Conservation (phyloP, 2,888 invertebrate genomes). For the Apodemia duryi region DNA sequence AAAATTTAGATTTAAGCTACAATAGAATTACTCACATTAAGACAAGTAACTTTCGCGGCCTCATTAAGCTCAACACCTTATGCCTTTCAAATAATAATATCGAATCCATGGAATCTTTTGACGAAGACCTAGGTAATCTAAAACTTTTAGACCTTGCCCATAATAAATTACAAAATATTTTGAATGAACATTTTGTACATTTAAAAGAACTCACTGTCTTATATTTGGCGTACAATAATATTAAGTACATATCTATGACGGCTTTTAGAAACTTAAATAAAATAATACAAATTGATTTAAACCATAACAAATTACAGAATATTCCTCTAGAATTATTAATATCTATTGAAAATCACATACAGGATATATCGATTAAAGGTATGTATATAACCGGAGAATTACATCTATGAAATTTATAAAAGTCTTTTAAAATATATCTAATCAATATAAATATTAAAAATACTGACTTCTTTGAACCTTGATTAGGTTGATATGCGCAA, state of each 20-base stretch:
- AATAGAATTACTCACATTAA: constrained; percentile 91
- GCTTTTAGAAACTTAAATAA: constrained; percentile 89
- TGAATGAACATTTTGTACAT: constrained; percentile 87
- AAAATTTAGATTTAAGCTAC: constrained; percentile 89
- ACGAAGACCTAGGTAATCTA: constrained; percentile 85
- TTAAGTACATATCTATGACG: constrained; percentile 88
- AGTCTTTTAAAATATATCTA: too few species aligned
- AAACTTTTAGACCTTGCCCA: constrained; percentile 90
- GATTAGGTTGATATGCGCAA: too few species aligned
- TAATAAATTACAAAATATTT: constrained; percentile 89
- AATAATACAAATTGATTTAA: constrained; percentile 87
- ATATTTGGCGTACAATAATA: constrained; percentile 89
- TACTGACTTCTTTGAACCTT: too few species aligned
- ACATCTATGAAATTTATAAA: too few species aligned
- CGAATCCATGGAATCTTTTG: constrained; percentile 89
- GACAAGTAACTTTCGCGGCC: constrained; percentile 89
- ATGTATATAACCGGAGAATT: constrained; percentile 24
- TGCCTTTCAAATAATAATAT: constrained; percentile 92
- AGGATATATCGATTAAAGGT: constrained; percentile 91
- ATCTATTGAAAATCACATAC: constrained; percentile 90
- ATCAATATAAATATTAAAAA: too few species aligned
- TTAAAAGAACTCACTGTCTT: constrained; percentile 88
- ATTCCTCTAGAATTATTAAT: constrained; percentile 88
- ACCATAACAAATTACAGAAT: constrained; percentile 89
- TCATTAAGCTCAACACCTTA: constrained; percentile 85